Evolutionary conservation across 92 coral and sea anemone genomes (phyloP).

Genomic region (Zoanthus gigantus): DNA sequence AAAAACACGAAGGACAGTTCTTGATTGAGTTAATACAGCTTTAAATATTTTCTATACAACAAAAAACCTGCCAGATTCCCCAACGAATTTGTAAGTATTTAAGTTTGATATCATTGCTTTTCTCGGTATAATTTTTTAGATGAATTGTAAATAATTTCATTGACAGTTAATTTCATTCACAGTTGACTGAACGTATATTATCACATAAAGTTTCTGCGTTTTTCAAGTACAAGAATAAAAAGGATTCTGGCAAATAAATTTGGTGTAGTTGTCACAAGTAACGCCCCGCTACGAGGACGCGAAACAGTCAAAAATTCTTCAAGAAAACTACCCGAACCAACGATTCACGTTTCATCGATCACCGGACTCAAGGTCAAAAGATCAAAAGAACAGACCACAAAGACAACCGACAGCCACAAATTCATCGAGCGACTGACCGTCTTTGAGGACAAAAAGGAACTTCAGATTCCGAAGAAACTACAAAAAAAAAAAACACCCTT

Average conservation of each 20-base stretch:
- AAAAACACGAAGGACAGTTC: no score
- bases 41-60: not conserved
- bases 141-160: not conserved
- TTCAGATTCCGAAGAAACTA: conserved; percentile 16
- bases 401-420: conserved; percentile 40
- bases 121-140: not conserved
- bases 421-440: conserved; percentile 22
- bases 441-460: conserved; percentile 32
- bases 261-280: not conserved
- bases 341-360: conserved; percentile 25
- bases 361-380: conserved; percentile 28
- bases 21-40: no score
- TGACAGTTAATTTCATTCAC: not conserved
- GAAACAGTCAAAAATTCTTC: conserved; percentile 27
- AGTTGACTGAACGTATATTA: not conserved
- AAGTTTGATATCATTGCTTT: no score
- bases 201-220: not conserved
- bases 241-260: not conserved
- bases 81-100: conserved; percentile 6
- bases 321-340: conserved; percentile 32
- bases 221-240: not conserved
- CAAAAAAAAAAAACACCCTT: conserved; percentile 18
- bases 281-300: conserved; percentile 10
- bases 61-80: conserved; percentile 6
- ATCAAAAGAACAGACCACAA: conserved; percentile 22